Conservation (phyloP, 2,113 vertebrate species). For the Coryphaenoides rupestris region DNA sequence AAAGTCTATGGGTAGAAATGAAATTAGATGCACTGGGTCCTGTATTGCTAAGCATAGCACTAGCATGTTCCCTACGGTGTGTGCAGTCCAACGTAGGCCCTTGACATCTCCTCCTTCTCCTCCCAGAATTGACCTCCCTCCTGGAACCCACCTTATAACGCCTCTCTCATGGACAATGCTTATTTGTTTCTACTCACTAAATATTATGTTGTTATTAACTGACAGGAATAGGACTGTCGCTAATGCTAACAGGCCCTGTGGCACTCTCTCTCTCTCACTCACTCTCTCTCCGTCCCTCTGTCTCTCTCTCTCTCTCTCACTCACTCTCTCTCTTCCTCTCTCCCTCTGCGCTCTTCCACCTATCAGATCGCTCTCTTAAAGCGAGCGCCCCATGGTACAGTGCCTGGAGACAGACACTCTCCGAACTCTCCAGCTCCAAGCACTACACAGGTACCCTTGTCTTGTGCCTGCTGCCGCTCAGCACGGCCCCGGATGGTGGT, state of each 20-base stretch:
- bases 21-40: too few relatives aligned
- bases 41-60: too few relatives aligned
- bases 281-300: too few relatives aligned
- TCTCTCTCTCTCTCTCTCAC: neutral
- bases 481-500: constrained; percentile 3
- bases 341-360: constrained; percentile 44
- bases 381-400: constrained; percentile 89
- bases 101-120: too few relatives aligned
- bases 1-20: too few relatives aligned
- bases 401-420: constrained; percentile 88
- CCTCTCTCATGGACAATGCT: neutral
- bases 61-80: too few relatives aligned
- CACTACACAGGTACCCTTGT: constrained; percentile 83
- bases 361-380: constrained; percentile 88
- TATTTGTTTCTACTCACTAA: neutral
- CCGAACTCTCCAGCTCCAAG: constrained; percentile 83
- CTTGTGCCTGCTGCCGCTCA: constrained; percentile 9
- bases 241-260: constrained; percentile 2
- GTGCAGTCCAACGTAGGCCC: too few relatives aligned
- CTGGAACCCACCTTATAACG: neutral
- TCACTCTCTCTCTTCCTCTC: neutral
- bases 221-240: neutral
- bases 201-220: too few relatives aligned
- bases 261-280: neutral
- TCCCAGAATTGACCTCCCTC: too few relatives aligned